Base-by-base conservation (phyloP, 2,888 invertebrate genomes). In the Microplitis manilae region DNA sequence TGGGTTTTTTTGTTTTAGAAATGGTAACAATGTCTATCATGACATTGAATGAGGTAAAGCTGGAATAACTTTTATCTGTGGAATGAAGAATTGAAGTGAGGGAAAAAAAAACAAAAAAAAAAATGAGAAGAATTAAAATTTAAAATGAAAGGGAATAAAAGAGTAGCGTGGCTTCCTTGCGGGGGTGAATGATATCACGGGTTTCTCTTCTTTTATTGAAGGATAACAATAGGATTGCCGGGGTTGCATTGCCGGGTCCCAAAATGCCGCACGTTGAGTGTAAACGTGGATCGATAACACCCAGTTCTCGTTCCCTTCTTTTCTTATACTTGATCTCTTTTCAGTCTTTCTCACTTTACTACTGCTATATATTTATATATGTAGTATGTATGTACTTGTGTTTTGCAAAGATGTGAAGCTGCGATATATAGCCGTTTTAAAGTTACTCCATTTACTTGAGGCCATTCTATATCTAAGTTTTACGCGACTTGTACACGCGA, bases 211-310 rank as follows among this genome's bases (percentile, higher is more conserved):
- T 30, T 30, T 61, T 64, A 62, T 65, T 17, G 65, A 71, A 64
- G 71, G 60, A 76, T 71, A 76, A 71, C 71, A 71, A 71, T 71
- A 20, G 76, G 76, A 71, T 71, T 70, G 62, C 70, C 59, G 59
- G 81, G 80, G 81, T 68, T 79, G 80, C 79, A 83, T 83, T 80
- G 82, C 81, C 74, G 77, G 78, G 72, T 83, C 82, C 83, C 80
- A 84, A 84, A 84, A 84, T 83, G 81, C 81, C 81, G 80, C 17
- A 38, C 30, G 38, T 38, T 41, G 38, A 73, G 78, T 73, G 68
- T 73, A 67, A 76, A 77, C 73, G 80, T 77, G 83, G 85, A 85
- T 84, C 85, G 84, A 85, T 86, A 84, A 82, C 61, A 39, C 61
- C 20, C 20, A 20, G n/a, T 15, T 68, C 41, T 41, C 20, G 20